phyloP scores from a whole-genome alignment of 2,888 invertebrate species.

The Polymixis flavicincta region DNA sequence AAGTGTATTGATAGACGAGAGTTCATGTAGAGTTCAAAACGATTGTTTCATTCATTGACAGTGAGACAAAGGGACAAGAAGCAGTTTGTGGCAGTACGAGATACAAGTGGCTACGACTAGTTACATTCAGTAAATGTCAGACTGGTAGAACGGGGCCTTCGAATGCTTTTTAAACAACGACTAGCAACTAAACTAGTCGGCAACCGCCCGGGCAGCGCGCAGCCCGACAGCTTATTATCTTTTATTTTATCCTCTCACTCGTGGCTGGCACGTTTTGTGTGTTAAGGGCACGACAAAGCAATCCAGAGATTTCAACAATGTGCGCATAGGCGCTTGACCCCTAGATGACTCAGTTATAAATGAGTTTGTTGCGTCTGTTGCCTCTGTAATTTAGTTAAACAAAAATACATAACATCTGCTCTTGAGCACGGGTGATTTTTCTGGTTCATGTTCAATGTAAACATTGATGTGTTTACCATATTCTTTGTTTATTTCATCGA shows the following conservation, averaged over 20 bases:
- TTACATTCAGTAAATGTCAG: constrained; percentile 61
- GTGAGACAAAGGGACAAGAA: constrained; percentile 48
- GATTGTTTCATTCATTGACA: constrained; percentile 38
- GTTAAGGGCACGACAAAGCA: constrained; percentile 64
- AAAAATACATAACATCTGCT: constrained; percentile 42
- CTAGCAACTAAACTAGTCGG: constrained; percentile 38
- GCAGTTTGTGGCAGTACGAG: constrained; percentile 41
- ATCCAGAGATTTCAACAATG: constrained; percentile 49
- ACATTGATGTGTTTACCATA: constrained; percentile 66
- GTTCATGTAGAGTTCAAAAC: constrained; percentile 46
- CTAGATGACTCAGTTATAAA: constrained; percentile 38
- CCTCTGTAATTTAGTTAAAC: constrained; percentile 28
- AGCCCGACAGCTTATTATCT: constrained; percentile 46
- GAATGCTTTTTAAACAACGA: constrained; percentile 48
- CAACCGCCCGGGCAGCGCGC: constrained; percentile 31
- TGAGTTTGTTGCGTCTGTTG: constrained; percentile 37
- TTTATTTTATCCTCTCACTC: constrained; percentile 74
- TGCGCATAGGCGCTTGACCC: constrained; percentile 29
- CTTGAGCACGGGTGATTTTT: constrained; percentile 28
- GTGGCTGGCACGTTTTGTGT: constrained; percentile 71
- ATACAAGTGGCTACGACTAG: constrained; percentile 48
- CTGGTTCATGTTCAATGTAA: constrained; percentile 69
- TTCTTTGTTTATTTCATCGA: constrained; percentile 68
- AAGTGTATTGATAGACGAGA: constrained; percentile 24
- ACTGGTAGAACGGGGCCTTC: constrained; percentile 61